Conservation (phyloP, 2,888 invertebrate species). For the Rhimphoctona megacephalus region DNA sequence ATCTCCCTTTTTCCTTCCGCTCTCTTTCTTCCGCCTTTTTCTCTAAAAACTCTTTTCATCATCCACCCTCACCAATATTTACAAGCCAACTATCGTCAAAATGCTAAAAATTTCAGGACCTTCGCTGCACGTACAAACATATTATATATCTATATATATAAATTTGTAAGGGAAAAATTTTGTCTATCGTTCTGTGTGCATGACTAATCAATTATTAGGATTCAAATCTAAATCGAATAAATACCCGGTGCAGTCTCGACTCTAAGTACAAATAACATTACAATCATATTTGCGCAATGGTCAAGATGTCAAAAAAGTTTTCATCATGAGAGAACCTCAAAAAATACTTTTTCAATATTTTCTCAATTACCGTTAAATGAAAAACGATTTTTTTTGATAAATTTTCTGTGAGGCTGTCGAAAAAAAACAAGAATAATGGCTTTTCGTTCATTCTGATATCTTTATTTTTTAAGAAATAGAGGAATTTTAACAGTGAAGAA, state of each 20-base stretch:
- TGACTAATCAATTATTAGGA: neutral
- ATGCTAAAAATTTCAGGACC: neutral
- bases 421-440: too few relatives aligned
- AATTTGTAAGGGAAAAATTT: neutral
- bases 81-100: neutral
- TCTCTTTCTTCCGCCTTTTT: neutral
- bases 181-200: neutral
- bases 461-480: too few relatives aligned
- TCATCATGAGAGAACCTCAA: too few relatives aligned
- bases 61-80: neutral
- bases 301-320: neutral
- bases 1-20: conserved; percentile 27
- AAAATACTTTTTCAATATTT: too few relatives aligned
- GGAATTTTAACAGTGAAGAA: too few relatives aligned
- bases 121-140: neutral
- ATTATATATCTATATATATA: neutral
- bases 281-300: neutral
- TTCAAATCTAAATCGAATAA: neutral
- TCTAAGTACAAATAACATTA: neutral
- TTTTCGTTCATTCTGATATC: too few relatives aligned
- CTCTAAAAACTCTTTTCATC: neutral
- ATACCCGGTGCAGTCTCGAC: neutral
- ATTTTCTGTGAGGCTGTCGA: too few relatives aligned
- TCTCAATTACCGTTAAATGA: too few relatives aligned
- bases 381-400: too few relatives aligned